Conservation (phyloP, 1,140 invertebrate species). For the Himalopsyche phryganea region DNA sequence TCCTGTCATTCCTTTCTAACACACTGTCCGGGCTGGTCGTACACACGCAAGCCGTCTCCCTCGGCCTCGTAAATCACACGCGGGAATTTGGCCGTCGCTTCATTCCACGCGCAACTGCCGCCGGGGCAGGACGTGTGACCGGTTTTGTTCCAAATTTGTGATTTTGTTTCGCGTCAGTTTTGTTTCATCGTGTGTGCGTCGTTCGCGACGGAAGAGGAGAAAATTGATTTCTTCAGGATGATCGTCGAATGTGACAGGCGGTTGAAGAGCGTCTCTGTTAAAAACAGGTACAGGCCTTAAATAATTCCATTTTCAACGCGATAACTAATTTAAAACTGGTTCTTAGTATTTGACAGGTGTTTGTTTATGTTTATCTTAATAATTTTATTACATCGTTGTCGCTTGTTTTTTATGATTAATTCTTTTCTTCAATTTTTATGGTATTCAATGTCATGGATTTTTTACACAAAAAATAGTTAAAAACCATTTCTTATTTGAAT, state of each 20-base stretch:
- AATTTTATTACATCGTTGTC: too few relatives aligned
- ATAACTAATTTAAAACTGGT: background rate
- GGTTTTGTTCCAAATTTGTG: background rate
- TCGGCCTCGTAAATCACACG: constrained; percentile 54
- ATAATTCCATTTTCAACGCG: background rate
- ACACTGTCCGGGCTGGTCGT: background rate
- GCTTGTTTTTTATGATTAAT: too few relatives aligned
- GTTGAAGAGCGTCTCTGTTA: constrained; percentile 20
- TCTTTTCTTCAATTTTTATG: too few relatives aligned
- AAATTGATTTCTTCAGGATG: constrained; percentile 30
- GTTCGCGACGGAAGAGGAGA: constrained; percentile 9
- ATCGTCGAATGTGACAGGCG: constrained; percentile 32
- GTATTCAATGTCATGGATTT: too few relatives aligned
- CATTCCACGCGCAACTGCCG: constrained; percentile 53
- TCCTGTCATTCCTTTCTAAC: constrained; percentile 1
- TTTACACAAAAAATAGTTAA: too few relatives aligned
- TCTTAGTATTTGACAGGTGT: constrained; percentile 10
- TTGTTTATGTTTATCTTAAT: constrained; percentile 6
- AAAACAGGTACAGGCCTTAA: constrained; percentile 12
- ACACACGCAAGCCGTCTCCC: constrained; percentile 31
- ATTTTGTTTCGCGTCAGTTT: constrained; percentile 4
- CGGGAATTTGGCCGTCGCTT: constrained; percentile 32
- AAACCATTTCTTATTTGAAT: too few relatives aligned
- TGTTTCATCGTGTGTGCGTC: background rate
- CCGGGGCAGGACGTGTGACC: constrained; percentile 42